Conservation (phyloP, 2,888 invertebrate species). For the Bembecia ichneumoniformis region DNA sequence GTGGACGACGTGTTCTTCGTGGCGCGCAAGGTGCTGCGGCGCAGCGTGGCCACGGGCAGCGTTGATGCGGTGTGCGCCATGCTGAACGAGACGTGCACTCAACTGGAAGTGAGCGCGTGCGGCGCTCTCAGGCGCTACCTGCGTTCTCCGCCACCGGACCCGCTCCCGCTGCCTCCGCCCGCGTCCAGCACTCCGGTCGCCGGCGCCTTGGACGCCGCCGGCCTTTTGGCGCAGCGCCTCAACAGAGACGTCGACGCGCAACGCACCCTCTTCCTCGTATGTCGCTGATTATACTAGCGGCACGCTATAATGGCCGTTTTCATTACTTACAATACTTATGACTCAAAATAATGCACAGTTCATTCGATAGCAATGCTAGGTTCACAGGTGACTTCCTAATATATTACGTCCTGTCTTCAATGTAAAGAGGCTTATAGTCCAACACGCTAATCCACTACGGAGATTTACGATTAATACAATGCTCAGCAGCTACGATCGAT, state of each 20-base stretch:
- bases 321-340: too few relatives aligned
- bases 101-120: conserved; percentile 88
- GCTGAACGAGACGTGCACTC: conserved; percentile 91
- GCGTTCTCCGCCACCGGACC: conserved; percentile 57
- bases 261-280: conserved; percentile 83
- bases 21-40: conserved; percentile 92
- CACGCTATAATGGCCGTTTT: too few relatives aligned
- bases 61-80: conserved; percentile 97
- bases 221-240: conserved; percentile 86
- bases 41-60: conserved; percentile 91
- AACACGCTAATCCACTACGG: too few relatives aligned
- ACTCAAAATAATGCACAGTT: too few relatives aligned
- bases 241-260: conserved; percentile 85
- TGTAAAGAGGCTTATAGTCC: too few relatives aligned
- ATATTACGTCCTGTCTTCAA: too few relatives aligned
- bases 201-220: conserved; percentile 11
- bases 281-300: neutral
- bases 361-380: too few relatives aligned
- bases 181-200: conserved; percentile 37
- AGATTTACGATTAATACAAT: too few relatives aligned
- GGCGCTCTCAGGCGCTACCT: conserved; percentile 80
- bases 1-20: conserved; percentile 99
- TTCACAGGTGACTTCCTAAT: too few relatives aligned
- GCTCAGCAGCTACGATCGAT: too few relatives aligned
- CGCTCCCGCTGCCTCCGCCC: conserved; percentile 31